Conservation (phyloP, 2,113 vertebrate genomes). For the Halichoeres trimaculatus region DNA sequence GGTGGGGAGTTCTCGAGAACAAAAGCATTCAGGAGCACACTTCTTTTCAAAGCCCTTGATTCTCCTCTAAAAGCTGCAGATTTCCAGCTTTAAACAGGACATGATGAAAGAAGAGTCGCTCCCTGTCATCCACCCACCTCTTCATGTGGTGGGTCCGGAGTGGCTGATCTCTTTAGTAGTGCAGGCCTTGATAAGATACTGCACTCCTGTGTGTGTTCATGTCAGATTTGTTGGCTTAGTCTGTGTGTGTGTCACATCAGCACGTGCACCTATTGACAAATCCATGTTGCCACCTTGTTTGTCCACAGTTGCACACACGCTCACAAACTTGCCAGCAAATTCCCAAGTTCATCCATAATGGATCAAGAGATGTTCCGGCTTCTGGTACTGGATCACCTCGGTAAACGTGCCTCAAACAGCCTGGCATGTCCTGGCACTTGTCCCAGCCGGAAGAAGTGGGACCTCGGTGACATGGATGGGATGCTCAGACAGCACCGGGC, state of each 20-base stretch:
- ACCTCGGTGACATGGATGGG: conserved; percentile 53
- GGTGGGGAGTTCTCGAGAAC: conserved; percentile 49
- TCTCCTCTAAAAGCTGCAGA: conserved; percentile 10
- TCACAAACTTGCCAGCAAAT: conserved; percentile 42
- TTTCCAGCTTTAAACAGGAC: conserved; percentile 8
- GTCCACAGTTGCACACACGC: conserved; percentile 27
- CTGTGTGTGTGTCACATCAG: conserved; percentile 29
- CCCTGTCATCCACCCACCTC: conserved; percentile 35
- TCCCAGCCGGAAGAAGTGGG: conserved; percentile 53
- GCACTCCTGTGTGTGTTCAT: conserved; percentile 4
- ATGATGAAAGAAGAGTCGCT: conserved; percentile 30
- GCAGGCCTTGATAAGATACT: conserved; percentile 3
- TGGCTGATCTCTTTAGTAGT: neutral
- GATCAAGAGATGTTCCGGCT: conserved; percentile 70
- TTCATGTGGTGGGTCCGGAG: conserved; percentile 21
- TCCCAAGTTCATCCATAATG: conserved; percentile 78
- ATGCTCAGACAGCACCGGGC: conserved; percentile 37
- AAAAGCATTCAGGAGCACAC: conserved; percentile 1
- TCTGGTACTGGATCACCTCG: conserved; percentile 56
- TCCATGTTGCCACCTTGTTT: conserved; percentile 37
- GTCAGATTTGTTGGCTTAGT: neutral
- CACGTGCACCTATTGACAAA: conserved; percentile 36
- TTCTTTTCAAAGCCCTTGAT: conserved; percentile 17
- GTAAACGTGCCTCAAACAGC: conserved; percentile 62
- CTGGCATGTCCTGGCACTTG: conserved; percentile 57